Conservation (phyloP, 2,113 vertebrate species). For the Ariopsis seemanni region DNA sequence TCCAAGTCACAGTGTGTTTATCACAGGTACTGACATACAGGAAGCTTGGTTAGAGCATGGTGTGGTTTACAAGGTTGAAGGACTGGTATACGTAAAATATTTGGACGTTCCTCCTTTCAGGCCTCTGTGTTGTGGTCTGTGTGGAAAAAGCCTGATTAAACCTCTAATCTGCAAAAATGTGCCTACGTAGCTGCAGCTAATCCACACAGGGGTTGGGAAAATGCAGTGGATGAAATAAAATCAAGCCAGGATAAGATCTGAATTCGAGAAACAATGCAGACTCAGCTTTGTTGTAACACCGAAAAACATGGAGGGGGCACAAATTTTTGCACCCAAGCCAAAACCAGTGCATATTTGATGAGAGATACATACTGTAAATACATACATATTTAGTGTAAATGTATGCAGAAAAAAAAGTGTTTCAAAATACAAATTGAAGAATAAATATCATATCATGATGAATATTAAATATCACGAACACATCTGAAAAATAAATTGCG, state of each 20-base stretch:
- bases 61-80: not conserved
- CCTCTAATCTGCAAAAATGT: slow-evolving; percentile 11
- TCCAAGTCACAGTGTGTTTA: not conserved
- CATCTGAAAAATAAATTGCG: not conserved
- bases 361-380: not conserved
- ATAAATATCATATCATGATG: not conserved
- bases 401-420: not conserved
- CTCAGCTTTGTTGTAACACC: not conserved
- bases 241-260: not conserved
- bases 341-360: not conserved
- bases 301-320: not conserved
- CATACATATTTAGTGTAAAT: not conserved
- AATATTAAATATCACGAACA: not conserved
- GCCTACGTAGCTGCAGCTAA: slow-evolving; percentile 7
- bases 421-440: not conserved
- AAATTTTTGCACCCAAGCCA: not conserved
- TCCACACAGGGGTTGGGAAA: slow-evolving; percentile 1
- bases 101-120: not conserved
- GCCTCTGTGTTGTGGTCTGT: not conserved
- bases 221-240: not conserved
- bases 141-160: not conserved
- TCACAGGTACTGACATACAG: not conserved
- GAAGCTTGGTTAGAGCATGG: not conserved
- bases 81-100: not conserved
- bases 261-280: not conserved